Evolutionary conservation across 2,888 invertebrate genomes (phyloP).

Genomic region (Heteromyza rotundicornis): DNA sequence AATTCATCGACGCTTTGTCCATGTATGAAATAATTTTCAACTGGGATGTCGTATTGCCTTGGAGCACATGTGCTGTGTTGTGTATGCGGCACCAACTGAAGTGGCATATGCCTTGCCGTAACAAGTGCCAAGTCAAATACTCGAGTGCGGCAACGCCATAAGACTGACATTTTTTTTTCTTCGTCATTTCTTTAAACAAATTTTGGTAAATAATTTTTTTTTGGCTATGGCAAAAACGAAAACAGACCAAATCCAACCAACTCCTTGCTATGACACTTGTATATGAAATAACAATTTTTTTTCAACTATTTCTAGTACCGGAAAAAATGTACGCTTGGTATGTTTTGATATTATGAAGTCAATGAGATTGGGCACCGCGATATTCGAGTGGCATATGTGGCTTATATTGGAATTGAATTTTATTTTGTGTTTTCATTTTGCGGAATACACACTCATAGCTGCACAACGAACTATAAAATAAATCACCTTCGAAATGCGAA

Average conservation of each 20-base stretch:
- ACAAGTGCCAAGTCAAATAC: slow-evolving; percentile 4
- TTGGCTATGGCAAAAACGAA: no score
- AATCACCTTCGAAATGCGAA: neutral
- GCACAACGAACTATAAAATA: neutral
- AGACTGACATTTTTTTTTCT: neutral
- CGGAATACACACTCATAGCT: neutral
- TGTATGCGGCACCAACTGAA: neutral
- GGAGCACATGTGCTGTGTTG: neutral
- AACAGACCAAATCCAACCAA: no score
- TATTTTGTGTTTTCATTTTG: no score
- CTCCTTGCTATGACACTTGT: no score
- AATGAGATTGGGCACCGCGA: neutral
- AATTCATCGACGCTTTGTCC: neutral
- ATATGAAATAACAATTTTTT: no score
- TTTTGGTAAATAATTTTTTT: neutral
- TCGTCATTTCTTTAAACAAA: neutral
- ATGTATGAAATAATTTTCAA: neutral
- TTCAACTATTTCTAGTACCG: no score
- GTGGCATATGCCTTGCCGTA: neutral
- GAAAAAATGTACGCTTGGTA: neutral
- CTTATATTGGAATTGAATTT: neutral
- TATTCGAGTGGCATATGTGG: neutral
- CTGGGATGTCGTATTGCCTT: neutral
- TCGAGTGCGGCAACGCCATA: neutral
- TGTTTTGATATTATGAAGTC: neutral